Conservation (phyloP, 2,113 vertebrate species). For the Trogon melanurus region DNA sequence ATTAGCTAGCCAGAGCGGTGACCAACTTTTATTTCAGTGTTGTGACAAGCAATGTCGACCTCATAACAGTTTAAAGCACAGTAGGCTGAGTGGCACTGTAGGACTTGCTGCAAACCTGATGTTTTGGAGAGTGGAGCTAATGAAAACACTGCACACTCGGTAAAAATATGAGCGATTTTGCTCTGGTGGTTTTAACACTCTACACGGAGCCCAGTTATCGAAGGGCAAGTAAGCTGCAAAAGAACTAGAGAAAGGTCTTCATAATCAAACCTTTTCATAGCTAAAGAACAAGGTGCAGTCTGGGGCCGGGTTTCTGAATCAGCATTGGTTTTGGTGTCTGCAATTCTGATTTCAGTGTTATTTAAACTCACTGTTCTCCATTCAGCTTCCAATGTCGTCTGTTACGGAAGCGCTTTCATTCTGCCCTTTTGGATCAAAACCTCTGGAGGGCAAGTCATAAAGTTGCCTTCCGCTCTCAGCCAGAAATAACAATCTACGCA, state of each 20-base stretch:
- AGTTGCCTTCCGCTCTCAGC: not conserved
- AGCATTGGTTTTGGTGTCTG: not conserved
- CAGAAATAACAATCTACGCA: not conserved
- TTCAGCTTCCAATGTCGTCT: not conserved
- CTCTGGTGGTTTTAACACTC: not conserved
- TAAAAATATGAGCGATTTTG: not conserved
- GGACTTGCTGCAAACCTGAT: not conserved
- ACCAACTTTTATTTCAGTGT: not conserved
- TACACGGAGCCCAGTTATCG: not conserved
- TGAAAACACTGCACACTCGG: not conserved
- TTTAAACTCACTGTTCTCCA: not conserved
- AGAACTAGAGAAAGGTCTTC: not conserved
- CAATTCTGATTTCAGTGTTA: not conserved
- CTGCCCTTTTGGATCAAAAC: not conserved
- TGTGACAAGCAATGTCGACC: fast-evolving
- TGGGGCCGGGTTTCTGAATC: not conserved
- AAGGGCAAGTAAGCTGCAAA: not conserved
- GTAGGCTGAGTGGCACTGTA: not conserved
- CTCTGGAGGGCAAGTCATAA: not conserved
- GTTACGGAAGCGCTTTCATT: not conserved
- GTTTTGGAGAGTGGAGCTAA: not conserved
- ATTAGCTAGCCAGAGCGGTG: not conserved
- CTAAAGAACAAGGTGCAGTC: not conserved
- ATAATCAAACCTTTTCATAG: not conserved
- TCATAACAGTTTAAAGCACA: not conserved